These are phyloP conservation scores for Valencia hispanica DNA, from an alignment of 2,797 vertebrate species.

Conservation along the genomic window DNA sequence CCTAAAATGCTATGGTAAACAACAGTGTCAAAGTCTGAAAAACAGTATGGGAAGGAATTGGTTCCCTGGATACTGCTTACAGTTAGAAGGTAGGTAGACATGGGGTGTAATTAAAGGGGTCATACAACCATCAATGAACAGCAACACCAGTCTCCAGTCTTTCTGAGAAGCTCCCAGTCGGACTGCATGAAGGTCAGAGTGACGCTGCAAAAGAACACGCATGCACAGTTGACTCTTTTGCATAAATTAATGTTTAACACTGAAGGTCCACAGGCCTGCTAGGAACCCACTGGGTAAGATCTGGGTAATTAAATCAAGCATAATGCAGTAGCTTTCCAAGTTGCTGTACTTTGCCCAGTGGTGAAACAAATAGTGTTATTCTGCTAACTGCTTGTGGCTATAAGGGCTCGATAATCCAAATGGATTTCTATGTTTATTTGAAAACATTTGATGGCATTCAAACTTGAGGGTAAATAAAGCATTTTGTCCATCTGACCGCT, in stretches of 20 bases:
- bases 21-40: slow-evolving; percentile 53
- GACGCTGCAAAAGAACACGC: slow-evolving; percentile 30
- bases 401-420: neutral
- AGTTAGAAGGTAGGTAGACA: slow-evolving; percentile 34
- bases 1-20: slow-evolving; percentile 44
- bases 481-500: neutral
- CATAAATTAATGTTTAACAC: slow-evolving; percentile 46
- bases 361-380: neutral
- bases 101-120: slow-evolving; percentile 45
- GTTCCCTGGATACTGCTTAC: slow-evolving; percentile 26
- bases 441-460: neutral
- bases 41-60: slow-evolving; percentile 37
- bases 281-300: neutral
- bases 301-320: slow-evolving; percentile 31
- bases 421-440: neutral
- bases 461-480: neutral
- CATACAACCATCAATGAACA: slow-evolving; percentile 26
- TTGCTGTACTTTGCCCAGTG: neutral
- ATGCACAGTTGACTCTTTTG: slow-evolving; percentile 38
- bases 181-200: slow-evolving; percentile 49
- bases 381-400: neutral
- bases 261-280: slow-evolving; percentile 34
- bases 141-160: slow-evolving; percentile 24
- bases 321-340: slow-evolving; percentile 1
- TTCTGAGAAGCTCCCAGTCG: slow-evolving; percentile 36